Evolutionary conservation across 2,888 invertebrate genomes (phyloP), one percentile per base, ranked within the genome.

Genomic region (Cacoxenus indagator): DNA sequence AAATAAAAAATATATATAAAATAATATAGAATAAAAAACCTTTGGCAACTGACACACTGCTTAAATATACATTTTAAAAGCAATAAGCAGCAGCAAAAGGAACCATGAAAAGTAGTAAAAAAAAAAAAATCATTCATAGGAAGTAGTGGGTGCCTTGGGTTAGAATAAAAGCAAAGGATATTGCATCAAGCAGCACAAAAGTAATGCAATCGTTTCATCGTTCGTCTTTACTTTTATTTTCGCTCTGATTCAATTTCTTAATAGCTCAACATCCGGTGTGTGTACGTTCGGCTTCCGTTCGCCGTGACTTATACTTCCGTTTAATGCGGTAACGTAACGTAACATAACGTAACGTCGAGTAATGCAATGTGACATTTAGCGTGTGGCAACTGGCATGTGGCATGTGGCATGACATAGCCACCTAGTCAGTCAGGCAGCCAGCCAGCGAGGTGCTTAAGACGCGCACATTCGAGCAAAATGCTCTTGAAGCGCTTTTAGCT

Each of bases 231-330:
- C 26, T 55, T 55, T 55, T 75, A 81, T 81, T 80, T 80, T 72
- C 69, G 77, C 74, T 75, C 82, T 80, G 82, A 80, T 80, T 82
- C 79, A 80, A 82, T 82, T 82, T 80, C 77, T 82, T 81, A 81
- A 80, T 78, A 82, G 73, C 79, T 78, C 75, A 74, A 81, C 79
- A 80, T 82, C 79, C 82, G 81, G 70, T 77, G 77, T 76, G 59
- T 65, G 73, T n/a, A 72, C 22, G 59, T 48, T 73, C 67, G 61
- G 59, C 72, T 73, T 75, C 67, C 59, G 71, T 68, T 76, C 48
- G 17, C 24, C 64, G 59, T 17, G 62, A 43, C 24, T 45, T 62
- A 45, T 62, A 45, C 26, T 45, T 62, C 43, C 43, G 45, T 62
- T 6, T 22, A 14, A 45, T 29, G 8, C 46, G 9, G 65, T 37